These are phyloP conservation scores for Eristalis arbustorum DNA, from an alignment of 2,888 invertebrate species.

Conservation along the genomic window DNA sequence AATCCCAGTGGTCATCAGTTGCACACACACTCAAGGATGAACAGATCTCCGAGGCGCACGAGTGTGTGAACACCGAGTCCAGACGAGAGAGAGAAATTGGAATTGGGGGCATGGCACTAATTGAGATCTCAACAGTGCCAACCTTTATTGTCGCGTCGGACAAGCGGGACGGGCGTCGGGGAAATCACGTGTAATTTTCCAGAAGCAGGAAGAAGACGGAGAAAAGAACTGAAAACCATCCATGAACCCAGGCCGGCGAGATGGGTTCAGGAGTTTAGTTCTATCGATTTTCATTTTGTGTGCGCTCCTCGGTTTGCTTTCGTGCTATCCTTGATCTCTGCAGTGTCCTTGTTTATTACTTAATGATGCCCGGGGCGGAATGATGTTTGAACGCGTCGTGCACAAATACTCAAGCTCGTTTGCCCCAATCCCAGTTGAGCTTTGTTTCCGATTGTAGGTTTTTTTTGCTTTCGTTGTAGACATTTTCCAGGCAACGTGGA, in stretches of 20 bases:
- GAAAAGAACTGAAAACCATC: constrained; percentile 3
- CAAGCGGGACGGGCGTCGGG: not conserved
- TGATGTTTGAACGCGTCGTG: not conserved
- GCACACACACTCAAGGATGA: not conserved
- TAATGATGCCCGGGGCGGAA: not conserved
- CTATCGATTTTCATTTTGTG: constrained; percentile 15
- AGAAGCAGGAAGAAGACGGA: not conserved
- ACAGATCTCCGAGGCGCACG: not conserved
- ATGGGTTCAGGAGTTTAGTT: not conserved
- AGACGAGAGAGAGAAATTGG: constrained; percentile 30
- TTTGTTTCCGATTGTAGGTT: not conserved
- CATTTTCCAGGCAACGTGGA: not conserved
- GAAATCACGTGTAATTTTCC: constrained; percentile 14
- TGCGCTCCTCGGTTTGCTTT: not conserved
- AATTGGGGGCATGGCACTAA: constrained; percentile 10
- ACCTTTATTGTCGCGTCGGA: constrained; percentile 3
- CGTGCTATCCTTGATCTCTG: not conserved
- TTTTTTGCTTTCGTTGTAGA: too few species aligned
- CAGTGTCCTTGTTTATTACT: constrained; percentile 12
- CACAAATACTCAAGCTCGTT: not conserved
- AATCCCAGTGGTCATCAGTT: constrained; percentile 26
- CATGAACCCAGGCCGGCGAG: not conserved
- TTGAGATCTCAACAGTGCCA: constrained; percentile 27
- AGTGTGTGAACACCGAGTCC: not conserved
- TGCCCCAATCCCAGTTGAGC: not conserved